Conservation (phyloP, 2,113 vertebrate genomes). For the Scartelaos histophorus region DNA sequence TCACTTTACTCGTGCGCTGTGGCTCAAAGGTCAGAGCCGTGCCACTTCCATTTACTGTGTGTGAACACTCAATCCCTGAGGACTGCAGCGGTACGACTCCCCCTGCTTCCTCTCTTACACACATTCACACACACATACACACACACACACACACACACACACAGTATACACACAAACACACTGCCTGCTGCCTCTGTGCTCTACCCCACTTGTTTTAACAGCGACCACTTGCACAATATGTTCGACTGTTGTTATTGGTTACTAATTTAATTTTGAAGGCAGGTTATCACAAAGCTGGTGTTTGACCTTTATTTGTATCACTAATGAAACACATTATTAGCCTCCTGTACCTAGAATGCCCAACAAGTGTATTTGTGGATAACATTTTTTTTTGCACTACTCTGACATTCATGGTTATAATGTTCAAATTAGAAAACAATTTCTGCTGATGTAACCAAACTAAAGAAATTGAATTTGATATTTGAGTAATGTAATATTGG, state of each 20-base stretch:
- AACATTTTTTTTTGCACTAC: neutral
- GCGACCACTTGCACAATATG: slow-evolving; percentile 19
- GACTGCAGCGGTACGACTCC: slow-evolving; percentile 56
- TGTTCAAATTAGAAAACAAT: neutral
- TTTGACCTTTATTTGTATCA: neutral
- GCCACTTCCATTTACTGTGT: slow-evolving; percentile 79
- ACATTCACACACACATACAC: slow-evolving; percentile 1
- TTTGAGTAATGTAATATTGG: neutral
- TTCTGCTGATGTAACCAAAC: neutral
- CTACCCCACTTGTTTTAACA: slow-evolving; percentile 62
- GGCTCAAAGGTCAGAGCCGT: slow-evolving; percentile 80
- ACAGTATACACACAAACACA: neutral
- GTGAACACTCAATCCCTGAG: slow-evolving; percentile 74
- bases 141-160: neutral
- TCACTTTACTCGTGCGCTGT: slow-evolving; percentile 69
- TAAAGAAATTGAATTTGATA: neutral
- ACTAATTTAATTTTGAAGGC: neutral
- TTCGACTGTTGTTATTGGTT: neutral
- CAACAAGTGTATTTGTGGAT: neutral
- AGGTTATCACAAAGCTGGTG: neutral
- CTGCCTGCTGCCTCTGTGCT: slow-evolving; percentile 45
- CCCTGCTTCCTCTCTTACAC: slow-evolving; percentile 4
- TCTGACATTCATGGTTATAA: neutral
- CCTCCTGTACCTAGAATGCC: neutral
- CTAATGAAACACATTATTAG: neutral